Evolutionary conservation across 2,113 vertebrate genomes (phyloP).

Genomic region (Chelonoidis abingdonii): DNA sequence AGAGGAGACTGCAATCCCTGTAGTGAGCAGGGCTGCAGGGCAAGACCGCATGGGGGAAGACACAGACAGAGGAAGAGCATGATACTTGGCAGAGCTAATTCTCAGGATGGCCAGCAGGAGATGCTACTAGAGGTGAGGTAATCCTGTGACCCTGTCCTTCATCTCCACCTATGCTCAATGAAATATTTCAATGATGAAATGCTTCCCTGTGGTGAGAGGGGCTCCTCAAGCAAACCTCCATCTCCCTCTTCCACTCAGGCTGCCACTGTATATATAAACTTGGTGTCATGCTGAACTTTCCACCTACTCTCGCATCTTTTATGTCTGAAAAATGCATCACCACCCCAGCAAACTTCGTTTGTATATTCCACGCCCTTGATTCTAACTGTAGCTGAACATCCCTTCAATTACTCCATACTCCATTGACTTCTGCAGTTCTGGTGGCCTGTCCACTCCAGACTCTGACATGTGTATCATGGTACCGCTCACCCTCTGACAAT

Average conservation of each 20-base stretch:
- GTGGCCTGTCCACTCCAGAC: not conserved
- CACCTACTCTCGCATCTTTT: not conserved
- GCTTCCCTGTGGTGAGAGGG: not conserved
- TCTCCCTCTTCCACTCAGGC: not conserved
- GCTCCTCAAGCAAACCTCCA: not conserved
- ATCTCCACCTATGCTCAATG: not conserved
- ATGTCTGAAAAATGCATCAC: not conserved
- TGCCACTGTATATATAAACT: not conserved
- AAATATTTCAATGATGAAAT: not conserved
- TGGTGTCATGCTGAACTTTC: not conserved
- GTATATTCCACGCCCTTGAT: not conserved
- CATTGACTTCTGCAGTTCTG: not conserved
- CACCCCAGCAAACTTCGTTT: not conserved
- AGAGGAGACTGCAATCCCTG: not conserved
- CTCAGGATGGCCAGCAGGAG: not conserved
- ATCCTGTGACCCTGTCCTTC: not conserved
- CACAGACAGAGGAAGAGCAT: no score
- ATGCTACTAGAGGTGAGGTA: not conserved
- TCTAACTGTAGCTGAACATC: not conserved
- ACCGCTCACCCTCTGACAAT: not conserved
- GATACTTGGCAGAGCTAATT: no score
- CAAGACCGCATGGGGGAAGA: not conserved
- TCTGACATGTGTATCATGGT: no score
- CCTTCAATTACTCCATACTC: rapidly evolving
- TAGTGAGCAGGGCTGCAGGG: not conserved